These are phyloP conservation scores for Gymnodraco acuticeps DNA, from an alignment of 2,797 vertebrate species.

Conservation along the genomic window DNA sequence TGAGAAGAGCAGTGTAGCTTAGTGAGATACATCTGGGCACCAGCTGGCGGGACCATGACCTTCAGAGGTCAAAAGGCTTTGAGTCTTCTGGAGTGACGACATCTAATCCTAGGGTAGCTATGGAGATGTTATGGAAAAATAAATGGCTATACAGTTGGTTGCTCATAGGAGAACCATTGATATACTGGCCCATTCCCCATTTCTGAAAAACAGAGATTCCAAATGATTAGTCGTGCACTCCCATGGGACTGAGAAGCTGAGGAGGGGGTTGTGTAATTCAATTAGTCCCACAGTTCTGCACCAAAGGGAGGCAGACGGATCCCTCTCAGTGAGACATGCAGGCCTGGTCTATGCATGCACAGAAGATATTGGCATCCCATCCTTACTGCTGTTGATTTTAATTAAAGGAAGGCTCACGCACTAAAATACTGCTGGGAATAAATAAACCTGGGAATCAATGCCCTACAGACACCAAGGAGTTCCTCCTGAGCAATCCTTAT, in stretches of 20 bases:
- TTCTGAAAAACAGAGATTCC: constrained; percentile 73
- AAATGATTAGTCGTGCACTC: constrained; percentile 79
- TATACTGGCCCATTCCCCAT: constrained; percentile 24
- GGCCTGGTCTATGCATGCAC: constrained; percentile 39
- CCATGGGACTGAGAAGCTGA: constrained; percentile 61
- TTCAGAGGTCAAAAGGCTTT: constrained; percentile 74
- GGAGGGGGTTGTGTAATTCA: constrained; percentile 80
- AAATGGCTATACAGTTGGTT: constrained; percentile 40
- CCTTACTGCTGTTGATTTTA: constrained; percentile 55
- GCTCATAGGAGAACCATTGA: constrained; percentile 45
- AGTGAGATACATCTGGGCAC: constrained; percentile 71
- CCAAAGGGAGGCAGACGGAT: constrained; percentile 71
- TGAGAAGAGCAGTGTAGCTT: constrained; percentile 15
- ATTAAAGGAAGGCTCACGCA: constrained; percentile 47
- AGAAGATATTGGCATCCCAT: constrained; percentile 55
- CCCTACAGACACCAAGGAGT: constrained; percentile 20
- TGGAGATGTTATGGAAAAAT: constrained; percentile 66
- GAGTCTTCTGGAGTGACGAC: constrained; percentile 65
- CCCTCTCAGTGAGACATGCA: constrained; percentile 67
- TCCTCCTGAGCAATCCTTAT: constrained; percentile 22
- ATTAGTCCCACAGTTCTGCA: constrained; percentile 81
- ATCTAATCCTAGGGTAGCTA: constrained; percentile 64
- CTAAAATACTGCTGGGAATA: constrained; percentile 32
- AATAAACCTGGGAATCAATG: constrained; percentile 30
- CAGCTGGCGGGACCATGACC: constrained; percentile 61